Base-by-base conservation (phyloP, 2,888 invertebrate genomes). In the Xanthorhoe designata region DNA sequence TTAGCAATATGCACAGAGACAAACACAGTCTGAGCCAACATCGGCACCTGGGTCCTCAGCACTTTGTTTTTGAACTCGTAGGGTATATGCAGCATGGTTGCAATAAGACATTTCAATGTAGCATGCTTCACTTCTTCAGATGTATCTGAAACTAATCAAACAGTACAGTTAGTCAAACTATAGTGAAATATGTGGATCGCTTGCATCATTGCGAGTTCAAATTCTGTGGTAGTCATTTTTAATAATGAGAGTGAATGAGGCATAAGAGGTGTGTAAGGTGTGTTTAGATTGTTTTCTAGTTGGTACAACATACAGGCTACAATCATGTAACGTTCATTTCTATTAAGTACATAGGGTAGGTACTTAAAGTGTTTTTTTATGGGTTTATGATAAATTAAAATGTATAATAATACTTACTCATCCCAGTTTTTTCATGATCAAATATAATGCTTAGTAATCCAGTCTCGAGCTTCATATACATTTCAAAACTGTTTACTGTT, bases 1-100 rank as follows among this genome's bases (percentile, higher is more conserved):
- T 95, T 95, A 9, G 96, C 95, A 17, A 97, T 87, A 74, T 95
- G 95, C 0, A 96, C 89, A 15, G 95, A 94, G 0, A 95, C 92
- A 75, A 95, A 95, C 53, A 97, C 90, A 56, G 95, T 94, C 78
- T 96, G 95, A 2, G 96, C 95, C 53, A 97, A 78, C 74, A 95
- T 88, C 0, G 95, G 90, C 1, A 94, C 92, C 68, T 95, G 87
- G 0, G 77, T 92, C 59, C 94, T 89, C 66, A 94, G 90, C 19
- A 89, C 84, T 74, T 95, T 96, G 62, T 96, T 87, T 17, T 95
- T 81, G 7, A 95, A 90, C 68, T 94, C 93, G 0, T 83, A 81
- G 4, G 94, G 90, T 24, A 94, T 77, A 56, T 90, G 88, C 66
- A 94, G 80, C 76, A 95, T 86, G 19, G 96, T 79, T 0, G 86